Evolutionary conservation across 2,113 vertebrate species (phyloP).

Genomic region (Entelurus aequoreus): DNA sequence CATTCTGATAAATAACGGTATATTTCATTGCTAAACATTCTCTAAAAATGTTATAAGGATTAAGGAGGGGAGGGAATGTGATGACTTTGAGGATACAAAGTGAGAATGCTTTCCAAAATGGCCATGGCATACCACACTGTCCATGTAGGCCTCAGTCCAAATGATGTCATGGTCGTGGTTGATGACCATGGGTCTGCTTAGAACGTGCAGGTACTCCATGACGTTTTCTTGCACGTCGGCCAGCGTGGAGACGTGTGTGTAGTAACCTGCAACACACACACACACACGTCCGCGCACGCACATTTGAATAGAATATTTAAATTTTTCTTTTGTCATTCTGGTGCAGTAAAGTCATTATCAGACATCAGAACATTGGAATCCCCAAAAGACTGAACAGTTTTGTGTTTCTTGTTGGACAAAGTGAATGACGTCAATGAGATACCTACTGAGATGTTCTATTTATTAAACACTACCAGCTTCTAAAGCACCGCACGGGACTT

Average conservation of each 20-base stretch:
- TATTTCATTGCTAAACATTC: no score
- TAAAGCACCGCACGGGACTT: neutral
- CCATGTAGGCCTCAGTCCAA: conserved; percentile 97
- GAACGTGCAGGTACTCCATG: conserved; percentile 96
- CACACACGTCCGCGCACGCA: conserved; percentile 11
- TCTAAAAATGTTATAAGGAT: no score
- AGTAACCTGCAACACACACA: conserved; percentile 78
- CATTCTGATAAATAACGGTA: no score
- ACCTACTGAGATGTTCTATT: conserved; percentile 38
- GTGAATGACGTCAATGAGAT: conserved; percentile 43
- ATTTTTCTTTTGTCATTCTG: conserved; percentile 11
- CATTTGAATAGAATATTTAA: conserved; percentile 15
- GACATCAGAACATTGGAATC: conserved; percentile 26
- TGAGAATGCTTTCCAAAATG: neutral
- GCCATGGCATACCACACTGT: conserved; percentile 80
- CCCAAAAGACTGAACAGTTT: conserved; percentile 18
- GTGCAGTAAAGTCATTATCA: conserved; percentile 31
- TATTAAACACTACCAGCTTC: conserved; percentile 33
- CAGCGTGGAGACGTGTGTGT: conserved; percentile 91
- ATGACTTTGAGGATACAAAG: neutral
- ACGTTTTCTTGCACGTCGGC: conserved; percentile 94
- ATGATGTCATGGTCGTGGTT: conserved; percentile 94
- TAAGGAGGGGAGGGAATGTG: no score
- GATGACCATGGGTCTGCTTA: conserved; percentile 97
- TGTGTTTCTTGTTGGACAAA: conserved; percentile 33